Evolutionary conservation across 2,888 invertebrate species (phyloP), one percentile per base, ranked within the genome.

Genomic region (Lasius fuliginosus): DNA sequence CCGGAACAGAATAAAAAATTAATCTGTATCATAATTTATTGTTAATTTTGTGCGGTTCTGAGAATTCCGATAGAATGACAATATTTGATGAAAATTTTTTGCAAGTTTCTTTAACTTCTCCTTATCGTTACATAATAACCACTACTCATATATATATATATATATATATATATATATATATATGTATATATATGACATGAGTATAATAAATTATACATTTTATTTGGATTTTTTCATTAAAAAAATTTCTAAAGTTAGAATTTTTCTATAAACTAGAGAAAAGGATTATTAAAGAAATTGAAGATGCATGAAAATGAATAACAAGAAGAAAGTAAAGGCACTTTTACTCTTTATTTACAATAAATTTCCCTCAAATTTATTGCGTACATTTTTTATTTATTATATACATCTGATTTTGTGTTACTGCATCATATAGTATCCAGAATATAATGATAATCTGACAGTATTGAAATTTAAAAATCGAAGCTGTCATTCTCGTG

Each of bases 361-460:
- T 23, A 71, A 53, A 56, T 71, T 18, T 71, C 33, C 53, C 49
- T 71, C 15, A 9, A 36, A 36, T 15, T 71, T 71, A 71, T 71
- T 15, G 23, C 1, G 5, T 56, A 33, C 8, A 69, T 49, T 4
- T 56, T 36, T 71, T 71, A 23, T 9, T 69, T 53, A 30, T 49
- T 42, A 53, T 42, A 53, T 8, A 18, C n/a, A 69, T 53, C 15
- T 3, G n/a, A 15, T 8, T 53, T 8, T 53, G 4, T 23, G 12
- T 49, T 53, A n/a, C 33, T 49, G 3, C 18, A n/a, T 69, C n/a
- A n/a, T 11, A 15, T 33, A 15, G 56, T 1, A 15, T 9, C 9
- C 11, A 40, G 9, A 71, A 11, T 36, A 53, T 23, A 74, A 36
- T n/a, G 30, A 30, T 75, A 42, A 60, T 12, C 1, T 33, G 12